Evolutionary conservation across 2,797 vertebrate species (phyloP).

Genomic region (Poeciliopsis presidionis): DNA sequence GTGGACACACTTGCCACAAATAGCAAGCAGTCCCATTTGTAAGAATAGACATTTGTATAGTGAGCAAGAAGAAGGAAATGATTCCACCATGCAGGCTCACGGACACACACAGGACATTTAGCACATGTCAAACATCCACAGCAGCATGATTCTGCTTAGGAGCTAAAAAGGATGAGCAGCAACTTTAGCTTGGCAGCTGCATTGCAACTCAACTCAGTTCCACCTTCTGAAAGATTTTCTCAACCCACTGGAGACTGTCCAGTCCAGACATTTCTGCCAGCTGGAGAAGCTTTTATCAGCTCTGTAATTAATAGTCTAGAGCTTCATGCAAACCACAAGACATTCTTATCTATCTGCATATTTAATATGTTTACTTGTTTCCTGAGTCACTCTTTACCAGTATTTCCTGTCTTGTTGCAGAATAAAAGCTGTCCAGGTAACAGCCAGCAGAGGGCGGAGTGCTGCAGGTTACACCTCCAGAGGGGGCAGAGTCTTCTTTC

Average conservation of each 20-base stretch:
- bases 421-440: background rate
- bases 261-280: background rate
- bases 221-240: no score
- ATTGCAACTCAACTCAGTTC: no score
- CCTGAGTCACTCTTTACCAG: background rate
- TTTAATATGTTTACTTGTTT: background rate
- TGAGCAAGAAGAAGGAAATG: background rate
- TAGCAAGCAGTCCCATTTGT: background rate
- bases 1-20: background rate
- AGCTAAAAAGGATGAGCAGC: no score
- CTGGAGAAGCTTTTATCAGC: background rate
- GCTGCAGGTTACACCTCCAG: background rate
- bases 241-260: background rate
- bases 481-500: no score
- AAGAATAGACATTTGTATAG: background rate
- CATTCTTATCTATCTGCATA: background rate
- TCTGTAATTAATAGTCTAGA: background rate
- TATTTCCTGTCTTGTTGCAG: background rate
- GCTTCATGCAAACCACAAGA: background rate
- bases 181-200: no score
- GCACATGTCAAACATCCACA: no score
- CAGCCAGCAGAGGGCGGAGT: background rate
- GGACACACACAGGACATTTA: background rate
- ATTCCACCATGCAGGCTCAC: background rate
- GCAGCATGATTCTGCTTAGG: no score